Evolutionary conservation across 1,140 invertebrate genomes (phyloP).

Genomic region (Anagrus nilaparvatae): DNA sequence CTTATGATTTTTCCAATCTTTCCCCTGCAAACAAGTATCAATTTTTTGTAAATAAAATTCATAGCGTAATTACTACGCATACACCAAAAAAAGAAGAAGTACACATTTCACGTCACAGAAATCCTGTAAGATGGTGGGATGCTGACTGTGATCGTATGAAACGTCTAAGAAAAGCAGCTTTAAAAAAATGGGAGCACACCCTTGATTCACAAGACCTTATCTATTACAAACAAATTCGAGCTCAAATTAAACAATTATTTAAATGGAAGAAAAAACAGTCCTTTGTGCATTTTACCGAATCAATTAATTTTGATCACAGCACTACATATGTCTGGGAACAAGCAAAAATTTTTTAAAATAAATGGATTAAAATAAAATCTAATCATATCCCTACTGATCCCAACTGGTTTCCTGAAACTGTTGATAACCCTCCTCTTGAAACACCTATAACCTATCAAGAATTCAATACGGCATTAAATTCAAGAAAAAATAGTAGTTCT

Average conservation of each 20-base stretch:
- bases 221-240: no score
- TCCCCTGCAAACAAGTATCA: no score
- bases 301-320: background rate
- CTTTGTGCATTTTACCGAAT: background rate
- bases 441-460: background rate
- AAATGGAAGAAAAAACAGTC: background rate
- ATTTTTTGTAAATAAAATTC: slow-evolving; percentile 4
- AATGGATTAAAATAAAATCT: background rate
- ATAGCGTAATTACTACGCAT: slow-evolving; percentile 12
- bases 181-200: no score
- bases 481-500: background rate
- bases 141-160: no score
- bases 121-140: slow-evolving; percentile 6
- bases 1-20: no score
- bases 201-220: no score
- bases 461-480: background rate
- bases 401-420: no score
- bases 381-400: no score
- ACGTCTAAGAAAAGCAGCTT: no score
- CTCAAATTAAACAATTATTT: no score
- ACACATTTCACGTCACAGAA: background rate
- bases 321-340: background rate
- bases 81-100: slow-evolving; percentile 1
- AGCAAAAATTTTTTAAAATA: slow-evolving; percentile 2
- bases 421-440: no score